Conservation (phyloP, 1,140 invertebrate species). For the Riptortus pedestris region DNA sequence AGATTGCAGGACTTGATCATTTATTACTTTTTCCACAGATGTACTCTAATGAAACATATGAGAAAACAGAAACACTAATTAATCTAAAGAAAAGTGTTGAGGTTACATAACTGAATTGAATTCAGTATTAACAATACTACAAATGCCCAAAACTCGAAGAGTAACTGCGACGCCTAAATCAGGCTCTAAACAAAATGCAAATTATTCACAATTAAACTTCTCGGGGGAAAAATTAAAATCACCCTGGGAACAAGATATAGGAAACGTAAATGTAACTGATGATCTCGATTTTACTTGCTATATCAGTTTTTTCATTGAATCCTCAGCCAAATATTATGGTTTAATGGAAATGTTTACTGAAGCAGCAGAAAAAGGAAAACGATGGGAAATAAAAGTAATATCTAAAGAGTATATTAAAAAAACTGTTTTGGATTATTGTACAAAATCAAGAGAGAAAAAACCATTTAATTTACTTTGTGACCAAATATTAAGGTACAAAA, state of each 20-base stretch:
- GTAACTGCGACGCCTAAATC: no score
- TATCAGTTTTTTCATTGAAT: not conserved
- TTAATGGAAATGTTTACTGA: constrained; percentile 6
- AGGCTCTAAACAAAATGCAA: no score
- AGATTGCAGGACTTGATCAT: no score
- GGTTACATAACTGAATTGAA: no score
- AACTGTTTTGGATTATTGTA: not conserved
- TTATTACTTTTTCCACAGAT: no score
- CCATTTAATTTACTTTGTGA: constrained; percentile 6
- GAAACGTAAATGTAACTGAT: not conserved
- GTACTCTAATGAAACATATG: no score
- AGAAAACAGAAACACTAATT: no score
- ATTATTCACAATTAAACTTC: no score
- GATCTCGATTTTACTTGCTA: not conserved
- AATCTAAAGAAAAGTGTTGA: no score
- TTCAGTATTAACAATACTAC: no score
- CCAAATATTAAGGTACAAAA: not conserved
- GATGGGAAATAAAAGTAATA: constrained; percentile 9
- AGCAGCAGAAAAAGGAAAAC: not conserved
- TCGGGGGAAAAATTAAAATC: no score
- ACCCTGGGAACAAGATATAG: not conserved
- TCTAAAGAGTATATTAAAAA: not conserved
- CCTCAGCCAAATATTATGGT: not conserved
- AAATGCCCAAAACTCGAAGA: no score
- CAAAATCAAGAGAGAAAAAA: not conserved